Conservation (phyloP, 1,140 invertebrate species). For the Pogonus chalceus region DNA sequence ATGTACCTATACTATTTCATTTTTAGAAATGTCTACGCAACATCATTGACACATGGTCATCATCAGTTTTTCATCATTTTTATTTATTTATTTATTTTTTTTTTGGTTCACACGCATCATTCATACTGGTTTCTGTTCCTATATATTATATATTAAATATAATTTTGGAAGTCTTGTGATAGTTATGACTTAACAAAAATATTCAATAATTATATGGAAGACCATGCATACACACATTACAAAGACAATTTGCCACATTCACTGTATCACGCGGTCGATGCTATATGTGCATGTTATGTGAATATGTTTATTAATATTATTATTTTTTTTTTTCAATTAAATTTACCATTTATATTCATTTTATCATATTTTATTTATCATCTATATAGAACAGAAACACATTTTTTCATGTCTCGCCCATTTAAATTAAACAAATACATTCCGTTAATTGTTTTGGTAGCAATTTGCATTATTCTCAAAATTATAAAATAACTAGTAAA, state of each 20-base stretch:
- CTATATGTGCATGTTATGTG: background rate
- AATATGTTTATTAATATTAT: background rate
- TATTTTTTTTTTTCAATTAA: no score
- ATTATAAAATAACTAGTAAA: no score
- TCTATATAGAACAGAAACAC: no score
- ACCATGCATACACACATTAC: slow-evolving; percentile 3
- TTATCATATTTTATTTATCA: no score
- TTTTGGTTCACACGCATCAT: background rate
- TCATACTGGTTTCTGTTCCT: slow-evolving; percentile 4
- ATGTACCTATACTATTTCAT: background rate
- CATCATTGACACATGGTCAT: background rate
- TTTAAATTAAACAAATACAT: no score
- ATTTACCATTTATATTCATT: no score
- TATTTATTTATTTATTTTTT: no score
- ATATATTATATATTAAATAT: background rate
- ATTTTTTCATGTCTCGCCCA: no score
- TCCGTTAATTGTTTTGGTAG: no score
- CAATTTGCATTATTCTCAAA: no score
- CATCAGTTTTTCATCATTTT: background rate
- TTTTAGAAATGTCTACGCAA: background rate
- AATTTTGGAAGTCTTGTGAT: slow-evolving; percentile 3
- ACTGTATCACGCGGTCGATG: background rate
- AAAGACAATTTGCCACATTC: background rate
- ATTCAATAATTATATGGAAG: slow-evolving; percentile 5
- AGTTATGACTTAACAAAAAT: slow-evolving; percentile 1